A percentile compares a stretch with the other conserved stretches of the same genome.
Conservation (phyloP, 2,797 vertebrate genomes). For the Pteropus rufus region DNA sequence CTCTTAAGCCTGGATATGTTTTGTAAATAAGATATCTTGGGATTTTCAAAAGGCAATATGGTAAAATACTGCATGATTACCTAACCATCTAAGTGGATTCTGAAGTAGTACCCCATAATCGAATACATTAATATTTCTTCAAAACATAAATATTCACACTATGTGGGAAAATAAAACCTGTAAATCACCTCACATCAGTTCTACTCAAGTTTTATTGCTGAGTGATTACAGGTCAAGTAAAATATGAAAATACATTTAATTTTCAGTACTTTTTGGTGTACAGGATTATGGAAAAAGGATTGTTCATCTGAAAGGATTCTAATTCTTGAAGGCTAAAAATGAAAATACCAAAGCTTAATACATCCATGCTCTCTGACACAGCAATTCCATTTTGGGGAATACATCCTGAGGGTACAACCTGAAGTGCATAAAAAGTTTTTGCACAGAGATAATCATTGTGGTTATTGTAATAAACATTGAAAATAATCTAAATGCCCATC, state of each 20-base stretch:
- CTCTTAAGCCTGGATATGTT: neutral
- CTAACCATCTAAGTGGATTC: neutral
- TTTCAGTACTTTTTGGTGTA: neutral
- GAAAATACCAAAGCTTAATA: neutral
- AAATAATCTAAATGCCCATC: neutral
- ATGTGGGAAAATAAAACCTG: neutral
- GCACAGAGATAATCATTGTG: neutral
- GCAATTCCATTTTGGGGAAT: neutral
- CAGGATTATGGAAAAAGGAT: neutral
- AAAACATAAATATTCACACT: slow-evolving; percentile 24
- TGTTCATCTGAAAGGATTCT: neutral
- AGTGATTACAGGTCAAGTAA: slow-evolving; percentile 9
- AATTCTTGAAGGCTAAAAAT: neutral
- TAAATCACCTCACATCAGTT: neutral
- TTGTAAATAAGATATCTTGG: neutral
- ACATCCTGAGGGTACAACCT: neutral
- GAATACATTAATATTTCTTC: neutral
- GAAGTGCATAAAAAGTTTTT: neutral
- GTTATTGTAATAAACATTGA: neutral
- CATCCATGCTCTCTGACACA: neutral
- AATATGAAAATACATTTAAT: neutral
- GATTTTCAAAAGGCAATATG: neutral
- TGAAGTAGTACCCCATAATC: neutral
- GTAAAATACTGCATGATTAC: neutral
- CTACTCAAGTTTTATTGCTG: neutral